Evolutionary conservation across 2,888 invertebrate species (phyloP).

Genomic region (Scaptodrosophila latifasciaeformis): DNA sequence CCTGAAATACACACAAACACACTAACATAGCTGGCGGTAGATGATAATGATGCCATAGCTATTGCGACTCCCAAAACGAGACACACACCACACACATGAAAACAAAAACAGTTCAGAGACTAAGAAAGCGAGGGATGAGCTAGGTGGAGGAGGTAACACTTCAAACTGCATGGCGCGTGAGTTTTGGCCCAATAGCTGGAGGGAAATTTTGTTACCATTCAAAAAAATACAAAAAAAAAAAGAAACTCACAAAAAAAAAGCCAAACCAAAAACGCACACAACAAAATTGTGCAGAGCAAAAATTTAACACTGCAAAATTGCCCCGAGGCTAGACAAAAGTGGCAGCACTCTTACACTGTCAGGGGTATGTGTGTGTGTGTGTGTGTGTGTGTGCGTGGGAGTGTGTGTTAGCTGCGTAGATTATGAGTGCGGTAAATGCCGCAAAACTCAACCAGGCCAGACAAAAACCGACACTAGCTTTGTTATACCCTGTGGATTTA

Average conservation of each 20-base stretch:
- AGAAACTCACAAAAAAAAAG: neutral
- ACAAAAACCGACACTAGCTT: slow-evolving; percentile 12
- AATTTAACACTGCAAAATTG: slow-evolving; percentile 24
- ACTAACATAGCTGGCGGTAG: too few species aligned
- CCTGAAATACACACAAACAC: neutral
- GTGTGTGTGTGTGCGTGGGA: slow-evolving; percentile 2
- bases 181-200: slow-evolving; percentile 9
- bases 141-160: slow-evolving; percentile 25
- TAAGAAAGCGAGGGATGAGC: slow-evolving; percentile 3
- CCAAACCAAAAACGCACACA: slow-evolving; percentile 7
- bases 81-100: slow-evolving; percentile 12
- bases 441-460: slow-evolving; percentile 5
- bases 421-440: slow-evolving; percentile 16
- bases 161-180: slow-evolving; percentile 29
- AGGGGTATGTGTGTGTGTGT: slow-evolving; percentile 7
- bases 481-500: slow-evolving; percentile 39
- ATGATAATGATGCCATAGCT: slow-evolving; percentile 32
- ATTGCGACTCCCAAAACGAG: slow-evolving; percentile 23
- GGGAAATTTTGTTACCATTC: slow-evolving; percentile 12
- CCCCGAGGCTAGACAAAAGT: slow-evolving; percentile 36
- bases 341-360: too few species aligned
- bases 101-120: slow-evolving; percentile 11
- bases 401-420: slow-evolving; percentile 7
- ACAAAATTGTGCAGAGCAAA: slow-evolving; percentile 20
- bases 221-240: neutral